A percentile compares a stretch with the other conserved stretches of the same genome.
Evolutionary conservation across 1,140 invertebrate genomes (phyloP).

Genomic region (Drepana arcuata): DNA sequence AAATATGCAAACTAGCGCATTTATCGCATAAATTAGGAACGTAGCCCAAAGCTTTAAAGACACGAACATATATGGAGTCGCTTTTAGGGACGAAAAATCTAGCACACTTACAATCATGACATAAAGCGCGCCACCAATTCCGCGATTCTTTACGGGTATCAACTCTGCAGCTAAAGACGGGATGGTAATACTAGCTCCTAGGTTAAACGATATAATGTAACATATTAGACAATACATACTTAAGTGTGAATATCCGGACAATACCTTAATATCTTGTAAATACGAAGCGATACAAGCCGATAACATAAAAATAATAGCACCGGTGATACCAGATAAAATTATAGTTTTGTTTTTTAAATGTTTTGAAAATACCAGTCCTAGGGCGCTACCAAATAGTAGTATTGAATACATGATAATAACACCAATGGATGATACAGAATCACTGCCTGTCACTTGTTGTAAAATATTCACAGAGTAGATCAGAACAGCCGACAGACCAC

Average conservation of each 20-base stretch:
- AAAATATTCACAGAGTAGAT: conserved; percentile 9
- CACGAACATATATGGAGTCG: conserved; percentile 5
- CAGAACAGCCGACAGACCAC: conserved; percentile 5
- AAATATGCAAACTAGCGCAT: conserved; percentile 1
- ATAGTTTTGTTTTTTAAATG: conserved; percentile 6
- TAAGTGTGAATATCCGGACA: conserved; percentile 1
- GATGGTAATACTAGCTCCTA: conserved; percentile 1
- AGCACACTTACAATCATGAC: conserved; percentile 2
- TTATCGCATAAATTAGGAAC: conserved; percentile 7
- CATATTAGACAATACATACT: conserved; percentile 5
- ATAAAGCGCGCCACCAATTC: conserved; percentile 7
- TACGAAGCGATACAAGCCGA: background rate
- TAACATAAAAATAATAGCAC: background rate
- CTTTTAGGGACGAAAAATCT: conserved; percentile 8
- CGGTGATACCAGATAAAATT: conserved; percentile 2
- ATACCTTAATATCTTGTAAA: background rate
- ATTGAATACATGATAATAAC: conserved; percentile 4
- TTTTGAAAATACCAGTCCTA: background rate
- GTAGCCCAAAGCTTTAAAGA: conserved; percentile 5
- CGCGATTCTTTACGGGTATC: conserved; percentile 11
- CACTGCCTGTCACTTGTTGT: background rate
- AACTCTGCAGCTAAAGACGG: conserved; percentile 6
- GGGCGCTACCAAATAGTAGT: conserved; percentile 1
- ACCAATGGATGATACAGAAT: background rate
- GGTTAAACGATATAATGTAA: background rate